Conservation (phyloP, 92 coral and sea anemone species). For the Siderastrea siderea region DNA sequence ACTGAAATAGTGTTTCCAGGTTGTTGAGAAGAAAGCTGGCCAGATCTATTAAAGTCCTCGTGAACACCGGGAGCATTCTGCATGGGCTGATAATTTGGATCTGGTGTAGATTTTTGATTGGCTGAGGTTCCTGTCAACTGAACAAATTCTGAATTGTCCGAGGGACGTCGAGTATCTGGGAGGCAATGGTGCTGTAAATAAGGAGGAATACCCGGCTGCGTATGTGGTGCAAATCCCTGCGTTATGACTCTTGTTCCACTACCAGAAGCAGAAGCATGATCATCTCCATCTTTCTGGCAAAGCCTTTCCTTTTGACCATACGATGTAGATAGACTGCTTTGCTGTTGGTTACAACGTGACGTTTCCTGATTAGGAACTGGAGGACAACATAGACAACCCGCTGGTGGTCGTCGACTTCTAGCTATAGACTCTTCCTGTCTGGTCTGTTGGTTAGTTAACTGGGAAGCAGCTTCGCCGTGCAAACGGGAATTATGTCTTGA, state of each 20-base stretch:
- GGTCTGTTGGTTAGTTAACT: neutral
- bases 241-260: neutral
- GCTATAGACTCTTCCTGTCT: neutral
- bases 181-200: neutral
- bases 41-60: neutral
- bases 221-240: neutral
- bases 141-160: neutral
- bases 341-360: neutral
- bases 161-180: slow-evolving; percentile 3
- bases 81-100: neutral
- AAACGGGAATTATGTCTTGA: neutral
- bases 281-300: neutral
- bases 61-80: neutral
- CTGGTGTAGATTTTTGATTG: neutral
- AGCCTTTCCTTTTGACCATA: neutral
- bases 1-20: neutral
- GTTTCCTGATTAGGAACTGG: neutral
- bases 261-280: neutral
- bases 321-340: neutral
- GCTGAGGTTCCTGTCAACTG: neutral
- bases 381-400: neutral
- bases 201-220: neutral
- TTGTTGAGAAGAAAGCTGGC: neutral
- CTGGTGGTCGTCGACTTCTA: slow-evolving; percentile 1
- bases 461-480: neutral